phyloP scores from a whole-genome alignment of 2,888 invertebrate genomes.

The Lycophotia porphyrea region DNA sequence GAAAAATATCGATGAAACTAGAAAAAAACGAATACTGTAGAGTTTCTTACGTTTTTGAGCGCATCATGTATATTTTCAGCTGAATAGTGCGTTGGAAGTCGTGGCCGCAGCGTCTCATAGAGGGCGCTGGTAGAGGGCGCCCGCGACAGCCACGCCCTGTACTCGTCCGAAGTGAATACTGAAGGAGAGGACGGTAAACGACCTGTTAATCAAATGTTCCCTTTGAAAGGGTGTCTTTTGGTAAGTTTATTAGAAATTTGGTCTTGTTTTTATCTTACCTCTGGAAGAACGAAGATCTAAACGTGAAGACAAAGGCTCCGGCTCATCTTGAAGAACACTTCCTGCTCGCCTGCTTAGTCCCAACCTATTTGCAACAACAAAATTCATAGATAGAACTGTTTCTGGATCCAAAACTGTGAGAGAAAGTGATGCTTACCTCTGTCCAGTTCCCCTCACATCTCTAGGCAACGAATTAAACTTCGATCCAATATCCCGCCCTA shows the following conservation, averaged over 20 bases:
- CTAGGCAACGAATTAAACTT: slow-evolving; percentile 94
- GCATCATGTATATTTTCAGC: slow-evolving; percentile 97
- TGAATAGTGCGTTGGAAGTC: slow-evolving; percentile 94
- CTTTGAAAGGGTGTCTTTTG: slow-evolving; percentile 34
- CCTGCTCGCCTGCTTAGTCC: slow-evolving; percentile 85
- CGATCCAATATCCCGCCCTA: slow-evolving; percentile 91
- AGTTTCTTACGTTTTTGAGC: slow-evolving; percentile 93
- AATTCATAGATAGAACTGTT: slow-evolving; percentile 21
- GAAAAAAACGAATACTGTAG: not conserved
- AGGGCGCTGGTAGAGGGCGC: slow-evolving; percentile 97
- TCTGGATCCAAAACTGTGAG: not conserved
- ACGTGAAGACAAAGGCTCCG: slow-evolving; percentile 87
- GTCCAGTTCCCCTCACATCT: slow-evolving; percentile 91
- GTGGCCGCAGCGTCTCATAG: slow-evolving; percentile 96
- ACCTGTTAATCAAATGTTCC: slow-evolving; percentile 75
- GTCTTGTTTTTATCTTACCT: slow-evolving; percentile 71
- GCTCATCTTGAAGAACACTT: slow-evolving; percentile 87
- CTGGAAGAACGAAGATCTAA: slow-evolving; percentile 89
- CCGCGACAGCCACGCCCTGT: slow-evolving; percentile 97
- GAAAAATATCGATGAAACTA: not conserved
- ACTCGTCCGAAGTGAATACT: slow-evolving; percentile 97
- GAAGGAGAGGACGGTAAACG: slow-evolving; percentile 87
- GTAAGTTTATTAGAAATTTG: not conserved
- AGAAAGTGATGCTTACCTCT: slow-evolving; percentile 82
- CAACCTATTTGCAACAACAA: slow-evolving; percentile 73